These are phyloP conservation scores for Chloroclysta siterata DNA, from an alignment of 2,888 invertebrate species.

Conservation along the genomic window DNA sequence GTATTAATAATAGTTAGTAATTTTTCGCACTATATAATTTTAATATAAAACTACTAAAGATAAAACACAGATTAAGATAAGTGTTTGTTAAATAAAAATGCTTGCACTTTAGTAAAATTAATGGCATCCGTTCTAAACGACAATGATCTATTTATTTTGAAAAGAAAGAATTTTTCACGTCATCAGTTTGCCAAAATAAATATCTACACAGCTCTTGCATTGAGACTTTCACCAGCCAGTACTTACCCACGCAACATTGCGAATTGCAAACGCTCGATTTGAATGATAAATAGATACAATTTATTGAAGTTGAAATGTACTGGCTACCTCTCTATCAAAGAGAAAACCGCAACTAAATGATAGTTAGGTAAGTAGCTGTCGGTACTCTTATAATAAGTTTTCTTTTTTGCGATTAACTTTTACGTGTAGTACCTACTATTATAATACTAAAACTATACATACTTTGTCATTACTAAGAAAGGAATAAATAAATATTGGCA, in stretches of 20 bases:
- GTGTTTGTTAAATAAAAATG: too few relatives aligned
- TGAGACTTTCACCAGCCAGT: slow-evolving; percentile 23
- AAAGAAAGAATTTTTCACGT: slow-evolving; percentile 23
- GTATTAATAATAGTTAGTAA: background rate
- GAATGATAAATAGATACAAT: slow-evolving; percentile 27
- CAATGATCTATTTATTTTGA: background rate
- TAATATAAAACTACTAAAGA: too few relatives aligned
- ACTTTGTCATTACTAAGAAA: too few relatives aligned
- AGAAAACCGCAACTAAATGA: background rate
- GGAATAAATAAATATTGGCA: too few relatives aligned
- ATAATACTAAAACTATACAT: too few relatives aligned
- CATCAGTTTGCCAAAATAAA: slow-evolving; percentile 29
- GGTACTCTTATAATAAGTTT: too few relatives aligned
- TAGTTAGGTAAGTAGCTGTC: too few relatives aligned
- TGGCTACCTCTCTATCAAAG: slow-evolving; percentile 20
- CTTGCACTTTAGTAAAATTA: background rate
- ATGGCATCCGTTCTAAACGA: background rate
- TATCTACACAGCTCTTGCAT: slow-evolving; percentile 32
- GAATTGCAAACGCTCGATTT: slow-evolving; percentile 24
- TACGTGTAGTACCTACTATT: too few relatives aligned
- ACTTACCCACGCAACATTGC: too few relatives aligned
- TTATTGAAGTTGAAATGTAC: slow-evolving; percentile 27
- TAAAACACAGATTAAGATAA: too few relatives aligned
- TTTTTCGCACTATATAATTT: too few relatives aligned
- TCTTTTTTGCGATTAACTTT: too few relatives aligned